Base-by-base conservation (phyloP, 2,797 vertebrate genomes). In the Notolabrus celidotus region DNA sequence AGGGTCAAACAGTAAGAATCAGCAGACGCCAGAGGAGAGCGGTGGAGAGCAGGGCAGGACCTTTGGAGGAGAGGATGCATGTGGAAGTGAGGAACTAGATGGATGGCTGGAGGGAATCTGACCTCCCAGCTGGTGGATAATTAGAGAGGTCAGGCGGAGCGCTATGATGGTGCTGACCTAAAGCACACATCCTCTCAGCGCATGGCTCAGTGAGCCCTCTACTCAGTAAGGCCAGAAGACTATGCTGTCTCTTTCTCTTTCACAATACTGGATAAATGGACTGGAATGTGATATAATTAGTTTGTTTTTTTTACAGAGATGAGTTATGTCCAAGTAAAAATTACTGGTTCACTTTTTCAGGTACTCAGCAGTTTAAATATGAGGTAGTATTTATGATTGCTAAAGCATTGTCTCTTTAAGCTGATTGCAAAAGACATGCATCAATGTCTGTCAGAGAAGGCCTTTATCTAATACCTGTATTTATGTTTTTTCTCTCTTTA, bases 61-160 rank as follows among this genome's bases (percentile, higher is more conserved):
- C 64, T 64, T 57, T 61, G 31, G 45, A 71, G 36, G 34, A 25
- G 36, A 66, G 31, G 42, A 42, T 75, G 46, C 45, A 67, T 0
- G 3, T 72, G 51, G 51, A 61, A 56, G 50, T 42, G 29, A 52
- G 27, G 60, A 73, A 59, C 10, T 52, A 41, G 45, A 60, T 66
- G 39, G 27, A 80, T 19, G 54, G 52, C 33, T 67, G 36, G 47
- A 72, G 29, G 36, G 29, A 61, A 70, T 59, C 57, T 11, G 43
- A 72, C 54, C 50, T 59, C 50, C 4, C 57, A 71, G 63, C 59
- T 77, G 56, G 78, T 67, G 66, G 75, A 59, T 69, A 85, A 76
- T 79, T 85, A 86, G 49, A 67, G 55, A 55, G 79, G 79, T 84
- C 74, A 82, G 60, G 23, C 61, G 31, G 33, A 77, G 60, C 16